Conservation (phyloP, 2,113 vertebrate genomes). For the Eulacestoma nigropectus region DNA sequence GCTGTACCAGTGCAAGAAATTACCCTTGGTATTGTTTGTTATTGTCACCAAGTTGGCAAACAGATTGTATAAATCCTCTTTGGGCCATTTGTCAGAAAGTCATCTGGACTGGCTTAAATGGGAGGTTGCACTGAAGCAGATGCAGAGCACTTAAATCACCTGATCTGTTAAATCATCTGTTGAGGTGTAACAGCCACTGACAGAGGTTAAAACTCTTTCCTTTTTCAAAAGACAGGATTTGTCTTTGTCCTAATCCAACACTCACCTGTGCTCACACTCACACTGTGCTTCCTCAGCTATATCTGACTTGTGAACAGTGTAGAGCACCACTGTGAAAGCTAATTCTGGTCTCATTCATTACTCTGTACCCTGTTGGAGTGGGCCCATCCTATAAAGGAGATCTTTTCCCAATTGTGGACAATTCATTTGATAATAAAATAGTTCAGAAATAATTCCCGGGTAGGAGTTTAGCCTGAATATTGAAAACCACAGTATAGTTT, state of each 20-base stretch:
- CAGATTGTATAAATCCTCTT: not conserved
- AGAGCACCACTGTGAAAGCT: not conserved
- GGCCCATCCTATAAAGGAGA: not conserved
- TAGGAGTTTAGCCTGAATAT: not conserved
- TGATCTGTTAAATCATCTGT: not conserved
- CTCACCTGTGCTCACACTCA: too few relatives aligned
- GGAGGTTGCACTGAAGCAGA: not conserved
- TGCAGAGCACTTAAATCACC: not conserved
- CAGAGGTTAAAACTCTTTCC: not conserved
- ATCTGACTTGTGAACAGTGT: not conserved
- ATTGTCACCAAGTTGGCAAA: not conserved
- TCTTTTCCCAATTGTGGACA: not conserved
- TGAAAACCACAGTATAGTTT: not conserved
- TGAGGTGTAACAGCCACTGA: not conserved
- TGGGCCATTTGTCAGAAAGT: not conserved
- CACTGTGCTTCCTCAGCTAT: not conserved
- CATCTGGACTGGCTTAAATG: not conserved
- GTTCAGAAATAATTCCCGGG: not conserved
- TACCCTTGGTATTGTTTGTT: not conserved
- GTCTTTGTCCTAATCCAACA: not conserved
- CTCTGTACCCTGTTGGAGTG: not conserved
- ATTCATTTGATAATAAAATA: not conserved
- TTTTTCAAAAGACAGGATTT: not conserved
- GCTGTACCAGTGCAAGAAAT: not conserved
- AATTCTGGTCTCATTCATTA: not conserved